Base-by-base conservation (phyloP, 2,888 invertebrate species). In the Leistus spinibarbis region DNA sequence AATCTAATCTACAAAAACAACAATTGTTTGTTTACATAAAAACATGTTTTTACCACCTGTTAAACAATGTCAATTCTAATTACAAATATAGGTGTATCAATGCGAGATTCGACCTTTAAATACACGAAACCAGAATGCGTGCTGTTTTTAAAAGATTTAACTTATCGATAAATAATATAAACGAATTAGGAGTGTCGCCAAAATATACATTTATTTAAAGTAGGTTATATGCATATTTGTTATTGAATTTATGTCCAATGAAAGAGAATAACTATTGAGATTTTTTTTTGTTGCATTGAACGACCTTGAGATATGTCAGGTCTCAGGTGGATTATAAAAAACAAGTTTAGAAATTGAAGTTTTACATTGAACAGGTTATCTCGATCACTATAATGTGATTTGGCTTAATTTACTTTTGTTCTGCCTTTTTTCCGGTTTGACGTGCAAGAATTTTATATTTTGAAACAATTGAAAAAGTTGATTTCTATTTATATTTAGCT, bases 311-410 rank as follows among this genome's bases (percentile, higher is more conserved):
- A 22, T 63, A 71, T 71, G 64, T 70, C 70, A 63, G 7, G 7
- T 24, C 24, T 24, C 24, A 4, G 40, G 40, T 40, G 40, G 60
- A 62, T 71, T 71, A 54, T 40, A 64, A 71, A 71, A 70, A 71
- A 63, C 71, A 54, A n/a, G 71, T 63, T 71, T 54, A 71, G 64
- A 71, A 71, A 71, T 71, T 71, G 60, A 20, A 20, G 71, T 71
- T 71, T 71, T 40, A 10, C 7, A 40, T 40, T 20, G 13, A 19
- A 62, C 63, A 53, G 69, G 62, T 62, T 20, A 70, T 62, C 62
- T 70, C 10, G 22, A 70, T 63, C 62, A 62, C 69, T 40, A 40
- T 13, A 40, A 40, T 40, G 7, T 40, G 40, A 17, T 67, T 40
- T 40, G 40, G 7, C 13, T 40, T 3, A 40, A 40, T 10, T 40